phyloP scores from a whole-genome alignment of 1,140 invertebrate species.

The Bicyclus anynana region DNA sequence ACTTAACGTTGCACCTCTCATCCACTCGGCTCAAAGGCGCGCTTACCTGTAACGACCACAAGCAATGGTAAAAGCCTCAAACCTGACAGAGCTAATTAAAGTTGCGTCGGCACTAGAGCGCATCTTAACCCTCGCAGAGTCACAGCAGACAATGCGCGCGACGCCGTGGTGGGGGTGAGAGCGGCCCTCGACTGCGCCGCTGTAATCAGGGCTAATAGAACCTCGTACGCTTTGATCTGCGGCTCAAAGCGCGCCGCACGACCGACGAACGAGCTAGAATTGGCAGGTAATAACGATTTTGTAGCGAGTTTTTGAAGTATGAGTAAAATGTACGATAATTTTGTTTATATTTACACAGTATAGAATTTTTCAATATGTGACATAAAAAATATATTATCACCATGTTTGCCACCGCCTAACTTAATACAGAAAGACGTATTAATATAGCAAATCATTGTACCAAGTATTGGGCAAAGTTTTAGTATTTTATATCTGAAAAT shows the following conservation, averaged over 20 bases:
- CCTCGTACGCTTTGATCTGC: constrained; percentile 71
- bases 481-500: no score
- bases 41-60: constrained; percentile 14
- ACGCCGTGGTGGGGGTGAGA: constrained; percentile 25
- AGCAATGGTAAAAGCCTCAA: constrained; percentile 25
- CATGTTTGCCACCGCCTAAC: no score
- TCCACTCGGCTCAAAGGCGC: constrained; percentile 14
- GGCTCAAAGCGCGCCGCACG: constrained; percentile 53
- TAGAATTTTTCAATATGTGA: no score
- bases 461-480: no score
- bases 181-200: constrained; percentile 42
- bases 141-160: constrained; percentile 45
- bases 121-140: constrained; percentile 58
- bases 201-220: constrained; percentile 75
- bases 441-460: no score
- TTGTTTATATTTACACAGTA: no score
- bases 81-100: constrained; percentile 58
- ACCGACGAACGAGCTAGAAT: constrained; percentile 30
- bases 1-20: no score
- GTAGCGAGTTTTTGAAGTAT: background rate
- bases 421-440: no score
- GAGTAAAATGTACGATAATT: no score
- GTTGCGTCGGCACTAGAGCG: constrained; percentile 53
- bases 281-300: constrained; percentile 15
- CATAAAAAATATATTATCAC: no score